Percentiles rank a stretch among this genome's conserved stretches.
Conservation (phyloP, 2,888 invertebrate genomes). For the Amorpha juglandis region DNA sequence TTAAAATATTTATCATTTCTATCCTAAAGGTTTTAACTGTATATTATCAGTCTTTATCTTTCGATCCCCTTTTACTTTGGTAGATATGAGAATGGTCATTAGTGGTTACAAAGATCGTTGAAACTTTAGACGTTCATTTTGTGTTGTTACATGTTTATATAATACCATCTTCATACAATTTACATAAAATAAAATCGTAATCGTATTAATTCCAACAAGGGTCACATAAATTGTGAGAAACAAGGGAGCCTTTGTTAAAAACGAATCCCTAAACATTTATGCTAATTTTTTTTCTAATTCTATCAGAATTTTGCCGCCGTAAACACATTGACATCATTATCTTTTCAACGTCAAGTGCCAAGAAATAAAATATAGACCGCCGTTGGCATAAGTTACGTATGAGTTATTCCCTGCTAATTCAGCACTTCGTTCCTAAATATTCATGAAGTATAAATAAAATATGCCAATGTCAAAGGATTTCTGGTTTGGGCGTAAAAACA, state of each 20-base stretch:
- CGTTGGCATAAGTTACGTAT: constrained; percentile 5
- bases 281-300: constrained; percentile 9
- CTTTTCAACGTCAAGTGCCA: constrained; percentile 20
- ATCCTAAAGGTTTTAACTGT: too few relatives aligned
- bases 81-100: too few relatives aligned
- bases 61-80: too few relatives aligned
- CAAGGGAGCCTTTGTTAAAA: background rate
- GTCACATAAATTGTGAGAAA: background rate
- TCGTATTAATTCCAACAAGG: background rate
- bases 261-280: constrained; percentile 3
- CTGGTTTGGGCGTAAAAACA: constrained; percentile 6
- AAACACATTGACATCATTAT: constrained; percentile 23
- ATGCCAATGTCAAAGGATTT: constrained; percentile 8
- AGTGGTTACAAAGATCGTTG: too few relatives aligned
- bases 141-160: background rate
- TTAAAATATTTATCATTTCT: too few relatives aligned
- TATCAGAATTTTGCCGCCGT: constrained; percentile 13
- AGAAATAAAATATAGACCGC: constrained; percentile 13
- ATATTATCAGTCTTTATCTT: too few relatives aligned
- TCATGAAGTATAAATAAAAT: constrained; percentile 17
- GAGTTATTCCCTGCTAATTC: constrained; percentile 17
- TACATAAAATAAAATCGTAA: background rate
- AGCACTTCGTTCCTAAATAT: constrained; percentile 17
- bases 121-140: too few relatives aligned
- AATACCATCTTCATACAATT: background rate